phyloP scores from a whole-genome alignment of 2,113 vertebrate genomes.

The Ailurus styani region DNA sequence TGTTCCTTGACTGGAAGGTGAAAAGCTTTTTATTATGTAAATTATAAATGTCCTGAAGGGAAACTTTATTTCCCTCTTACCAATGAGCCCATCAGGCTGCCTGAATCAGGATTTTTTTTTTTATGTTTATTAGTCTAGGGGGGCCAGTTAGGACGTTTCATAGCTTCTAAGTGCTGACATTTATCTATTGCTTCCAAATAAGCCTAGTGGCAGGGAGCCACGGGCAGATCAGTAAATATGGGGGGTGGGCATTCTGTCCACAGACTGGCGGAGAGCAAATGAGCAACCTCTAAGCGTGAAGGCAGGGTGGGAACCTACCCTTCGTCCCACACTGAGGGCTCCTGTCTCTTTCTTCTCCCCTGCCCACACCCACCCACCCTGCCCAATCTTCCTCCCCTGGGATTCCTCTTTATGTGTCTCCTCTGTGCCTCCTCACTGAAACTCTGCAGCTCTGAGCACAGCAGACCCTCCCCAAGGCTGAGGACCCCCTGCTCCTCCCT shows the following conservation, averaged over 20 bases:
- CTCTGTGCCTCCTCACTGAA: background rate
- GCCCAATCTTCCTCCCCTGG: background rate
- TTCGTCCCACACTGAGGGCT: accelerated
- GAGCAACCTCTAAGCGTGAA: background rate
- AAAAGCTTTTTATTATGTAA: conserved; percentile 66
- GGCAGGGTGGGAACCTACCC: background rate
- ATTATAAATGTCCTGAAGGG: conserved; percentile 69
- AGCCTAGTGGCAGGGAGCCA: conserved; percentile 39
- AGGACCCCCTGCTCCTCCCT: too few species aligned
- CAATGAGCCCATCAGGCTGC: conserved; percentile 45
- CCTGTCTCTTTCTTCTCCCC: background rate
- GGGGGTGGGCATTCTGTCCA: background rate
- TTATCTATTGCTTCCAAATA: conserved; percentile 49
- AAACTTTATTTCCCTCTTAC: conserved; percentile 61
- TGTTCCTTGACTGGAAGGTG: conserved; percentile 67
- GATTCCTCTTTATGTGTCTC: background rate
- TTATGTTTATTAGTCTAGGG: conserved; percentile 61
- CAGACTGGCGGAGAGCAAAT: background rate
- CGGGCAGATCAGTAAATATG: background rate
- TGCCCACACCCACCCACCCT: background rate
- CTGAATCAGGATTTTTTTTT: conserved; percentile 67
- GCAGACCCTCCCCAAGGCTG: background rate
- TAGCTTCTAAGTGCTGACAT: conserved; percentile 53
- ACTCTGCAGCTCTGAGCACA: background rate
- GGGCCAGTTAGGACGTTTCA: conserved; percentile 47